Conservation (phyloP, 2,888 invertebrate genomes). For the Acholoe squamosa region DNA sequence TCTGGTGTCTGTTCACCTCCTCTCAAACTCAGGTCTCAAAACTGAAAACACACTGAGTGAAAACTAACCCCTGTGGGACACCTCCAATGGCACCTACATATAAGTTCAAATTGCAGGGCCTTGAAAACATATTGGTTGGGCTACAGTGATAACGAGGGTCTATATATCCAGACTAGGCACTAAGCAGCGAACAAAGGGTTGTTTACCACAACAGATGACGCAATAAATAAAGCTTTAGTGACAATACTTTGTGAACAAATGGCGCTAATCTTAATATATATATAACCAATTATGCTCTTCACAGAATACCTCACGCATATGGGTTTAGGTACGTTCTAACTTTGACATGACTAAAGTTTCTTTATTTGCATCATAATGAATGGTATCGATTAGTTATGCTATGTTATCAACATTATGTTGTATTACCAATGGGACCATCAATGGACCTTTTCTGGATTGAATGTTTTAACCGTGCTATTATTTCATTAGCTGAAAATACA, state of each 20-base stretch:
- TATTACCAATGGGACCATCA: too few relatives aligned
- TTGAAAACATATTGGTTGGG: background rate
- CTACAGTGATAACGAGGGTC: background rate
- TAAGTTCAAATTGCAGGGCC: background rate
- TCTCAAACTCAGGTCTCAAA: background rate
- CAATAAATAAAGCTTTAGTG: constrained; percentile 35
- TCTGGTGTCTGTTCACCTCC: background rate
- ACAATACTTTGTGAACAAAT: background rate
- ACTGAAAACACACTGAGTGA: constrained; percentile 18
- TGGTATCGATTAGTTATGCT: too few relatives aligned
- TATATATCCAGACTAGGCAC: constrained; percentile 17
- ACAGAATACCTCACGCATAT: too few relatives aligned
- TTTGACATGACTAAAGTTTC: too few relatives aligned
- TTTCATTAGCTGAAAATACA: too few relatives aligned
- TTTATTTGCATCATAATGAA: too few relatives aligned
- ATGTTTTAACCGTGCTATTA: too few relatives aligned
- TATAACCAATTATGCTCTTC: too few relatives aligned
- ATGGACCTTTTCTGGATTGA: too few relatives aligned
- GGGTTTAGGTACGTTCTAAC: too few relatives aligned
- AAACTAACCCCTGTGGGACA: constrained; percentile 16
- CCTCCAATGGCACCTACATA: background rate
- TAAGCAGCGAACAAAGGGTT: constrained; percentile 23
- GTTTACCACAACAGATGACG: constrained; percentile 1
- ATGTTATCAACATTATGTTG: too few relatives aligned
- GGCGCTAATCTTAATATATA: too few relatives aligned